Evolutionary conservation across 2,113 vertebrate genomes (phyloP), one percentile per base, ranked within the genome.

Genomic region (Colossoma macropomum): DNA sequence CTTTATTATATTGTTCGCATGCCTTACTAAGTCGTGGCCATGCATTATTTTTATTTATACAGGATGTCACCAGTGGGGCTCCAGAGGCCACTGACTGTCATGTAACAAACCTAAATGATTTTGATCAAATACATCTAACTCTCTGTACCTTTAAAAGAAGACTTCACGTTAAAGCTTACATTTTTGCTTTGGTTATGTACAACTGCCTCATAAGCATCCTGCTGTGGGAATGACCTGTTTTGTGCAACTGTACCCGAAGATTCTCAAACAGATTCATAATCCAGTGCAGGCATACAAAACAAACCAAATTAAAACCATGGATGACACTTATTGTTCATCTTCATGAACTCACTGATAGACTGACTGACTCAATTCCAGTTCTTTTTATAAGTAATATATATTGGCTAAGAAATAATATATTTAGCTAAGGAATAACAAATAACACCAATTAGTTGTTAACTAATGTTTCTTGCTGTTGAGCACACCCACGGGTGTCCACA

Each of bases 251-350:
- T 56, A 23, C 23, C 6, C 4, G n/a, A n/a, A 9, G 56, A 59
- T n/a, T n/a, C 2, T 59, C n/a, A 9, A 23, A 3, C 9, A n/a
- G 9, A 59, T 1, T n/a, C 30, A 75, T 32, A 76, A 63, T 62
- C n/a, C 27, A 76, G n/a, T 27, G 32, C 60, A 77, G 16, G 16
- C 41, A 65, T 77, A 65, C 65, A 65, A 60, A 77, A 28, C 11
- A 50, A 79, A 34, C 19, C 21, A 25, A 21, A 79, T 52, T 52
- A 34, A 68, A 66, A 50, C 21, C 28, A 50, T 10, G 13, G 21
- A 25, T 45, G 41, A 9, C 41, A 45, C 41, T 45, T 45, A 45
- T 11, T 45, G 41, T 4, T 45, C 10, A 11, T 45, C 10, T 45
- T 45, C 5, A 54, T 6, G 4, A 54, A 15, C 17, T 54, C 9